A percentile compares a stretch with the other conserved stretches of the same genome.
Evolutionary conservation across 2,888 invertebrate species (phyloP).

Genomic region (Thyatira batis): DNA sequence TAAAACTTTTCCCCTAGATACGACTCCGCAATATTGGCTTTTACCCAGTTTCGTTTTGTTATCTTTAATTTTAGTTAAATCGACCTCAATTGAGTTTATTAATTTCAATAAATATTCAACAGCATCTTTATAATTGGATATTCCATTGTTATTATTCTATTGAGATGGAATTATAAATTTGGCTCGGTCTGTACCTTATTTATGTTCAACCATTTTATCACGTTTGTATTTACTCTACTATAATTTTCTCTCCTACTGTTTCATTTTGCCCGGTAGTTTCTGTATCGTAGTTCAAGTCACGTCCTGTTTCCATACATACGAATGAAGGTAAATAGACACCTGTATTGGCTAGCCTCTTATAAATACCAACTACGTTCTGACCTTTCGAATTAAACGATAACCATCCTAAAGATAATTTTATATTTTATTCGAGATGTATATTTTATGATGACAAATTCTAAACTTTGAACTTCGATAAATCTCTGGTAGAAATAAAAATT

Average conservation of each 20-base stretch:
- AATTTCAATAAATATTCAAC: slow-evolving; percentile 10
- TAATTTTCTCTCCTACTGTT: not conserved
- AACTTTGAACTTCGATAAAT: slow-evolving; percentile 60
- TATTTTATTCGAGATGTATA: slow-evolving; percentile 36
- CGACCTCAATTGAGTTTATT: slow-evolving; percentile 27
- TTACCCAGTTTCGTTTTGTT: slow-evolving; percentile 24
- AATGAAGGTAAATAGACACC: slow-evolving; percentile 15
- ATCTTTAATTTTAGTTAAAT: slow-evolving; percentile 27
- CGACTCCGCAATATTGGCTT: slow-evolving; percentile 42
- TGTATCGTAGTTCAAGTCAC: slow-evolving; percentile 21
- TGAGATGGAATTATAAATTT: slow-evolving; percentile 15
- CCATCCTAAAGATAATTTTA: slow-evolving; percentile 36
- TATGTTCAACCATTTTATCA: not conserved
- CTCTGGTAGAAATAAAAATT: slow-evolving; percentile 45
- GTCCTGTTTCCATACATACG: slow-evolving; percentile 29
- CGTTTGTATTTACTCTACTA: not conserved
- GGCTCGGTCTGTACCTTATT: not conserved
- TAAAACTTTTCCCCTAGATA: slow-evolving; percentile 48
- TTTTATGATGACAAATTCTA: slow-evolving; percentile 52
- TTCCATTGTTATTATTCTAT: not conserved
- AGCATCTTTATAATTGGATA: not conserved
- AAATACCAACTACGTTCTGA: slow-evolving; percentile 7
- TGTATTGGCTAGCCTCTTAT: slow-evolving; percentile 3
- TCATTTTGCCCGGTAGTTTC: slow-evolving; percentile 10
- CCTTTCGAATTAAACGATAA: slow-evolving; percentile 33